Evolutionary conservation across 2,797 vertebrate species (phyloP).

Genomic region (Crotalus adamanteus): DNA sequence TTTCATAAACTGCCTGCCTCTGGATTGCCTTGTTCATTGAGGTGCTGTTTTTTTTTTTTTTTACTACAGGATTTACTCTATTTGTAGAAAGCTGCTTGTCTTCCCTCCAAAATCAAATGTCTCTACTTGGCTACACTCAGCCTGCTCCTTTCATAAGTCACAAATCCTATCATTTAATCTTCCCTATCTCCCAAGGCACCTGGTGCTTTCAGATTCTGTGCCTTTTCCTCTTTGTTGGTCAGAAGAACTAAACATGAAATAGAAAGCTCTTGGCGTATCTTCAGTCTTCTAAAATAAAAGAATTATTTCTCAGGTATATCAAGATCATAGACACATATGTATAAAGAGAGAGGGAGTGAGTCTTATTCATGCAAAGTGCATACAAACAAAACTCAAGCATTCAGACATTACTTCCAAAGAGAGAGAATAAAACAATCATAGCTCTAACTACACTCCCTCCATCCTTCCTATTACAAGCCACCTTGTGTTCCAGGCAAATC

Average conservation of each 20-base stretch:
- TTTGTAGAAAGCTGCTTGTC: constrained; percentile 22
- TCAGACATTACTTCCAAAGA: background rate
- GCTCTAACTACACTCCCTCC: background rate
- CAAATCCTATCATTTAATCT: constrained; percentile 20
- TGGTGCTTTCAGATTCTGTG: constrained; percentile 11
- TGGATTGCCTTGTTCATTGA: background rate
- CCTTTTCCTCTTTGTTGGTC: constrained; percentile 13
- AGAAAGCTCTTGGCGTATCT: background rate
- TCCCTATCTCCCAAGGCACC: constrained; percentile 10
- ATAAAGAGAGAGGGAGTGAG: background rate
- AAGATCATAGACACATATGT: background rate
- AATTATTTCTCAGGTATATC: background rate
- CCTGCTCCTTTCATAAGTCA: constrained; percentile 10
- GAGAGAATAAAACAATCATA: background rate
- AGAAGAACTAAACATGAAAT: constrained; percentile 5
- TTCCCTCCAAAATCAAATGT: background rate
- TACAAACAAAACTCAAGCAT: background rate
- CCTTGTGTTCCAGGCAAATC: background rate
- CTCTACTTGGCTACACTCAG: constrained; percentile 18
- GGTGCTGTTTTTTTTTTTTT: background rate
- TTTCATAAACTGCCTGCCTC: background rate
- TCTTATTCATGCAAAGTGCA: background rate
- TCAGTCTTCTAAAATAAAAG: constrained; percentile 6
- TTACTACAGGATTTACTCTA: background rate
- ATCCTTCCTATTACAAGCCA: background rate